Evolutionary conservation across 2,113 vertebrate genomes (phyloP), one percentile per base, ranked within the genome.

Genomic region (Psilopsiagon aurifrons): DNA sequence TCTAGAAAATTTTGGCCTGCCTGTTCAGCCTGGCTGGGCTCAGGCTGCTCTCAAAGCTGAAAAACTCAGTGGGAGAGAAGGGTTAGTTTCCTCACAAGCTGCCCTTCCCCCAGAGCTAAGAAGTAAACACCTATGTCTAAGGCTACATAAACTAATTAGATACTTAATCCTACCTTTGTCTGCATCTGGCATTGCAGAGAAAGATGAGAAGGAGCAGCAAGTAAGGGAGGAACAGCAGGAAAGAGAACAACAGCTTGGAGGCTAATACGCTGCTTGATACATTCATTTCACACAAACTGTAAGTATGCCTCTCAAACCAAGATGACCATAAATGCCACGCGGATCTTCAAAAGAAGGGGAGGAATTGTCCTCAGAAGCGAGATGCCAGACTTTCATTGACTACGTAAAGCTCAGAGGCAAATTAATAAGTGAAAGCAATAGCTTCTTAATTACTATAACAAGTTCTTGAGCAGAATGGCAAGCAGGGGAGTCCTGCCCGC

Each of bases 141-240:
- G 57, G 80, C 90, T 80, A 74, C 35, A 23, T 96, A 93, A 96
- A 96, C 92, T 94, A 92, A 96, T 97, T 96, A 96, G 95, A 94
- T 74, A 97, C 52, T 77, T 96, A 97, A 97, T 94, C 96, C 83
- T 77, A 91, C 78, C 55, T 93, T 96, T 83, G 91, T 74, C 93
- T 96, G 76, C 92, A 82, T 70, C 91, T 90, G 78, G 62, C 37
- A 73, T 23, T 85, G 90, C 80, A 1, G 16, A 71, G 88, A 76
- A 92, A 94, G 86, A 83, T 0, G 51, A 96, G 85, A 87, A 88
- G 71, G 67, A 67, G 35, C 62, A 74, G 57, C 60, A 60, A 73
- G 62, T 13, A 67, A 19, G 10, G 55, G n/a, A 89, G 51, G 71
- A 62, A 51, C 8, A 60, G 59, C 84, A n/a, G 9, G 33, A 59